phyloP scores from a whole-genome alignment of 2,797 vertebrate species.

The Dicrostonyx torquatus region DNA sequence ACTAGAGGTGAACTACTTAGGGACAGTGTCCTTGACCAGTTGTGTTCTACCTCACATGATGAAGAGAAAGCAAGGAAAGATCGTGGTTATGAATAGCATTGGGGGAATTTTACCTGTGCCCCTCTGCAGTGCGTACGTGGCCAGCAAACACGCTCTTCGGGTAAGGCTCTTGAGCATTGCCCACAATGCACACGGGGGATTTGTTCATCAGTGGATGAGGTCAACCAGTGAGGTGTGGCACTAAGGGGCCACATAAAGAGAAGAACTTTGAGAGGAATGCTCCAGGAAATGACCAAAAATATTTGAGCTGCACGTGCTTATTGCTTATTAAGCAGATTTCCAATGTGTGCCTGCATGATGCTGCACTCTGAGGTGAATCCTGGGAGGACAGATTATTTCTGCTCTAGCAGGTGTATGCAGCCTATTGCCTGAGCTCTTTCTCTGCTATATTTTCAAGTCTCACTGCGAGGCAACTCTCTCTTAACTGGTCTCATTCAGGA shows the following conservation, averaged over 20 bases:
- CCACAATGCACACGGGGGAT: neutral
- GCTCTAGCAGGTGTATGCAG: neutral
- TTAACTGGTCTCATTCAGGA: neutral
- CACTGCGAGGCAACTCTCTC: neutral
- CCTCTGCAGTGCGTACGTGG: constrained; percentile 91
- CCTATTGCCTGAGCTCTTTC: neutral
- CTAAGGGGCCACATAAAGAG: neutral
- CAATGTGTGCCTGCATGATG: neutral
- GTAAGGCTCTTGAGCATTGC: constrained; percentile 82
- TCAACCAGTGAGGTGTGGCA: neutral
- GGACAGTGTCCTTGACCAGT: constrained; percentile 94
- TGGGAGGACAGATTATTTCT: neutral
- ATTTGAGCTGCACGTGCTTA: neutral
- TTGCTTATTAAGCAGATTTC: neutral
- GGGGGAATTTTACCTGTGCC: constrained; percentile 89
- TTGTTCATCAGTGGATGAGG: neutral
- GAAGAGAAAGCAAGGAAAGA: constrained; percentile 88
- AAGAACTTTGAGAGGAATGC: neutral
- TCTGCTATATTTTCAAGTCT: neutral
- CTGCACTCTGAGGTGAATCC: neutral
- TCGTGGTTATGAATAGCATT: constrained; percentile 94
- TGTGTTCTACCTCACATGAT: constrained; percentile 94
- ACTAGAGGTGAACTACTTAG: constrained; percentile 95
- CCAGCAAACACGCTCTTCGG: constrained; percentile 96
- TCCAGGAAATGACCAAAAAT: neutral